Percentiles rank a stretch among this genome's conserved stretches.
These are phyloP conservation scores for Tipula unca DNA, from an alignment of 2,888 invertebrate genomes.

Conservation along the genomic window DNA sequence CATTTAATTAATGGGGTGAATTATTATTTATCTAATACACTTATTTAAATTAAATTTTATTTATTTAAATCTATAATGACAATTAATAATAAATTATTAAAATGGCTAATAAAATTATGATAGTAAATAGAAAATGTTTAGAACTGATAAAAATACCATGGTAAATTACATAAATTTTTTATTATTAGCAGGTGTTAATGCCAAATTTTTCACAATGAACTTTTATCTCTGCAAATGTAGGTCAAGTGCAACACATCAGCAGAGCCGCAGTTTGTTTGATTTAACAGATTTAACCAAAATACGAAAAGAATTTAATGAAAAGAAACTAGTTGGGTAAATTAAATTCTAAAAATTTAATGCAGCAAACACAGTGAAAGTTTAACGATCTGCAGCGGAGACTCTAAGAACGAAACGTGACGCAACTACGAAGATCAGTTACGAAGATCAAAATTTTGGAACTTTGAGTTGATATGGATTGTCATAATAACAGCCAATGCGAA, in stretches of 20 bases:
- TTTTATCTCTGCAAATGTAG: neutral
- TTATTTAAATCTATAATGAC: neutral
- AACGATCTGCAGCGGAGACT: no score
- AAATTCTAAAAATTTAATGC: no score
- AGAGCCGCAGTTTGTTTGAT: neutral
- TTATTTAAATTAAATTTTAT: neutral
- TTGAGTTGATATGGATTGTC: no score
- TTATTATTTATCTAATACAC: neutral
- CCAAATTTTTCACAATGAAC: neutral
- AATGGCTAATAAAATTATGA: constrained; percentile 15
- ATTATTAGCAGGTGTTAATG: neutral
- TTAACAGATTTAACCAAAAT: neutral
- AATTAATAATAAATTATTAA: neutral
- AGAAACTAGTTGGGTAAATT: constrained; percentile 20
- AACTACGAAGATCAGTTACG: no score
- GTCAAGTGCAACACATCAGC: neutral
- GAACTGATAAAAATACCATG: neutral
- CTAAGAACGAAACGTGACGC: no score
- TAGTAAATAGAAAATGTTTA: neutral
- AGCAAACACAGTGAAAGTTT: no score
- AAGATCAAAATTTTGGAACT: no score
- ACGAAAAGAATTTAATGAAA: constrained; percentile 10
- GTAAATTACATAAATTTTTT: neutral
- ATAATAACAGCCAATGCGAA: no score
- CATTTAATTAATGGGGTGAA: neutral